Percentiles rank a stretch among this genome's conserved stretches.
These are phyloP conservation scores for Thymelicus acteon DNA, from an alignment of 2,888 invertebrate genomes.

Conservation along the genomic window DNA sequence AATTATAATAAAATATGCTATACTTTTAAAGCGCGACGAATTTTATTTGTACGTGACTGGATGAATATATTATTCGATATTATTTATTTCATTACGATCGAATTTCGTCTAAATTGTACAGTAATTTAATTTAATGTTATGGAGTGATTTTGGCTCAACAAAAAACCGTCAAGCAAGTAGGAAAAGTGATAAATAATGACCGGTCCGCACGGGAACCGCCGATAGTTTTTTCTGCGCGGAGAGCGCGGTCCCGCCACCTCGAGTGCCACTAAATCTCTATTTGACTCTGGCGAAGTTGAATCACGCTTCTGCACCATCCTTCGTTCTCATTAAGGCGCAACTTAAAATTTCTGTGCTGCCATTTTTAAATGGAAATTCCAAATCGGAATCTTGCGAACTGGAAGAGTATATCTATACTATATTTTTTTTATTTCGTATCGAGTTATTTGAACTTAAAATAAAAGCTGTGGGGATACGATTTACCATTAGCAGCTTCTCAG, in stretches of 20 bases:
- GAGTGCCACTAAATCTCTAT: constrained; percentile 32
- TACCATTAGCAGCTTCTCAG: too few relatives aligned
- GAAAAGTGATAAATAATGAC: not conserved
- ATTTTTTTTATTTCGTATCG: too few relatives aligned
- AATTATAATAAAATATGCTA: too few relatives aligned
- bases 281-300: constrained; percentile 28
- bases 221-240: constrained; percentile 30
- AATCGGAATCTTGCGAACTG: not conserved
- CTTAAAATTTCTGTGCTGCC: constrained; percentile 15
- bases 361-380: constrained; percentile 5
- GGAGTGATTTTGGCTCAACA: not conserved
- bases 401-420: not conserved
- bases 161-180: not conserved
- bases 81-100: too few relatives aligned
- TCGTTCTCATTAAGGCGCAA: constrained; percentile 18
- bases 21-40: too few relatives aligned
- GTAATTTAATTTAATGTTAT: not conserved
- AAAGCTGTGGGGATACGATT: too few relatives aligned
- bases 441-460: too few relatives aligned
- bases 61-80: too few relatives aligned
- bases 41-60: too few relatives aligned
- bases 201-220: constrained; percentile 17
- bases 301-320: constrained; percentile 14
- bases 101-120: too few relatives aligned
- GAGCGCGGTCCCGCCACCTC: constrained; percentile 31